These are phyloP conservation scores for Stigmatopora argus DNA, from an alignment of 2,113 vertebrate species.

Conservation along the genomic window DNA sequence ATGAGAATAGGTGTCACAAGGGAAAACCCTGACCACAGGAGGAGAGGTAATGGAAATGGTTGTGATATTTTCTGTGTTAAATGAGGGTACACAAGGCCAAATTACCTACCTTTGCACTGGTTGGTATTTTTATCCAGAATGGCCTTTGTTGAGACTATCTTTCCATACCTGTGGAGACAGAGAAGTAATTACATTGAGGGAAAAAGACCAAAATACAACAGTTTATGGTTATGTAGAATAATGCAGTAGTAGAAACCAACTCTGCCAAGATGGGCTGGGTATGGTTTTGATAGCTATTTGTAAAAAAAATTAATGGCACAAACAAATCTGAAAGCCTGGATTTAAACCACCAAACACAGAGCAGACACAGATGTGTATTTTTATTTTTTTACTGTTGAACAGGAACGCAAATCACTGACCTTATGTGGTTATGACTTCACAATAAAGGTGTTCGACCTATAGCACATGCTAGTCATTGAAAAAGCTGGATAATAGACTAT, in stretches of 20 bases:
- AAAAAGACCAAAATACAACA: slow-evolving; percentile 1
- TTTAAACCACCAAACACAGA: no score
- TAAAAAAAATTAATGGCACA: no score
- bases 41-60: neutral
- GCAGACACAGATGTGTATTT: neutral
- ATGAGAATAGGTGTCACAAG: slow-evolving; percentile 2
- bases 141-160: slow-evolving; percentile 98
- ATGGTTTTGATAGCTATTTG: no score
- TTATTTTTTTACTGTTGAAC: neutral
- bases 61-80: neutral
- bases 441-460: neutral
- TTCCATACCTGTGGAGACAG: slow-evolving; percentile 82
- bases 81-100: slow-evolving; percentile 7
- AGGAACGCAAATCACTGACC: neutral
- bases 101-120: slow-evolving; percentile 91
- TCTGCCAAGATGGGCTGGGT: no score
- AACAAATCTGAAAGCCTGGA: no score
- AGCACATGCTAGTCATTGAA: neutral
- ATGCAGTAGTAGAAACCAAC: neutral
- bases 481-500: neutral
- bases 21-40: neutral
- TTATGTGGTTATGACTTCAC: neutral
- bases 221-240: neutral
- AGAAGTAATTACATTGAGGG: slow-evolving; percentile 21
- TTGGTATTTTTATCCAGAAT: slow-evolving; percentile 99